Conservation (phyloP, 2,888 invertebrate genomes). For the Pocota personata region DNA sequence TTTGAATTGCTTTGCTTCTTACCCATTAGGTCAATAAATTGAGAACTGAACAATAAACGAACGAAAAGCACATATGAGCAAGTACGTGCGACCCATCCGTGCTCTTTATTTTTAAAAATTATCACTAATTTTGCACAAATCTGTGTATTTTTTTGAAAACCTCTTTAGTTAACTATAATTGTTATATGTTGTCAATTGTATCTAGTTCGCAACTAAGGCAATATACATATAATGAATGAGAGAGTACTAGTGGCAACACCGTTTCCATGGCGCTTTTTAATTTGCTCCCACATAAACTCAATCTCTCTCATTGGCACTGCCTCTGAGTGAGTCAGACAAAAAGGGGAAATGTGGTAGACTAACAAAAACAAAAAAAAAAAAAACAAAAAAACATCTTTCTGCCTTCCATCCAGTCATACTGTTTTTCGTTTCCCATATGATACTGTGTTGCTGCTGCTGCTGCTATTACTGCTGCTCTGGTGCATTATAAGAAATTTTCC, state of each 20-base stretch:
- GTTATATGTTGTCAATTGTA: too few relatives aligned
- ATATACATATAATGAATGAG: too few relatives aligned
- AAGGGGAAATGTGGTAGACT: constrained; percentile 4
- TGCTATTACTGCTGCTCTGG: constrained; percentile 27
- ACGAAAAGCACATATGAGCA: too few relatives aligned
- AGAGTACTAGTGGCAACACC: constrained; percentile 61
- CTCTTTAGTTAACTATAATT: too few relatives aligned
- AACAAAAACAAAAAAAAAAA: neutral
- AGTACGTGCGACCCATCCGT: too few relatives aligned
- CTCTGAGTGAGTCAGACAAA: neutral
- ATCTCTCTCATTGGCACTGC: neutral
- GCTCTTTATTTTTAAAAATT: too few relatives aligned
- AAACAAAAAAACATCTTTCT: constrained; percentile 17
- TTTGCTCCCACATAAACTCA: constrained; percentile 3
- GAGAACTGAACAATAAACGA: too few relatives aligned
- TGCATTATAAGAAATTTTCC: constrained; percentile 45
- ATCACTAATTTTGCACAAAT: too few relatives aligned
- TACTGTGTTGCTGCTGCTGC: constrained; percentile 7
- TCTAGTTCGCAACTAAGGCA: too few relatives aligned
- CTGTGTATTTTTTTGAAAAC: too few relatives aligned
- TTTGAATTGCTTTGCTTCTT: too few relatives aligned
- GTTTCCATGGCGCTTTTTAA: constrained; percentile 29
- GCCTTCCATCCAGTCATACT: constrained; percentile 15
- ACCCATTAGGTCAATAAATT: too few relatives aligned
- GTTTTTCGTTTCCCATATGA: constrained; percentile 18